Conservation (phyloP, 1,140 invertebrate species). For the Teleopsis dalmanni region DNA sequence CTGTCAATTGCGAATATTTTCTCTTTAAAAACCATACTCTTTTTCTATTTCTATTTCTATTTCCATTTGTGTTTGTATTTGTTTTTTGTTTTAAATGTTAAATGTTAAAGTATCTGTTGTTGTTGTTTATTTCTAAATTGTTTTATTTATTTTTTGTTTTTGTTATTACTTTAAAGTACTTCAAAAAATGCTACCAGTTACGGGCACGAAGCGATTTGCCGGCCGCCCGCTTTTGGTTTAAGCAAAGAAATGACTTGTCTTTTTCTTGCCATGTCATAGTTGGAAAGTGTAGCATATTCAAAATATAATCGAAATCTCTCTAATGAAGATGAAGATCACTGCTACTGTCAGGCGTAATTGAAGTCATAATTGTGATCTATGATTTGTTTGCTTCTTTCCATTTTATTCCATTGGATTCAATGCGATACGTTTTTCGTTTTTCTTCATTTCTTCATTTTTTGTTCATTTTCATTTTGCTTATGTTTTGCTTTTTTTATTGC, state of each 20-base stretch:
- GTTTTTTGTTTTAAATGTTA: background rate
- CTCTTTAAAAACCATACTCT: background rate
- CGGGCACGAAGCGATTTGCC: background rate
- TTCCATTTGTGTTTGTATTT: background rate
- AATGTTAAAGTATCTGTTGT: too few species aligned
- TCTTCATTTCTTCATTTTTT: background rate
- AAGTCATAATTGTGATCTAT: slow-evolving; percentile 19
- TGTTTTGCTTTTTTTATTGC: too few species aligned
- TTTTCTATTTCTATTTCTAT: slow-evolving; percentile 4
- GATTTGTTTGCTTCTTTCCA: slow-evolving; percentile 7
- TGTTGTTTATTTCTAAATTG: too few species aligned
- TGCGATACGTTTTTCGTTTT: too few species aligned
- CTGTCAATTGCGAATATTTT: slow-evolving; percentile 26
- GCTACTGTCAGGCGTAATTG: slow-evolving; percentile 42
- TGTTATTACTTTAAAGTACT: background rate
- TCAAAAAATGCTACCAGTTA: background rate
- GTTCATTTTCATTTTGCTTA: background rate
- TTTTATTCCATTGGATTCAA: too few species aligned
- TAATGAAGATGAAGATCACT: slow-evolving; percentile 43
- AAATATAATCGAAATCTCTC: slow-evolving; percentile 38
- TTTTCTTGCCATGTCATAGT: too few species aligned
- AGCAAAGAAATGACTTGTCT: too few species aligned
- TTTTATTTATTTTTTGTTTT: background rate
- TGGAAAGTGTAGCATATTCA: slow-evolving; percentile 3
- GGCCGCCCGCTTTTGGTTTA: background rate